Percentiles rank a stretch among this genome's conserved stretches.
Evolutionary conservation across 2,888 invertebrate species (phyloP).

Genomic region (Synergus gifuensis): DNA sequence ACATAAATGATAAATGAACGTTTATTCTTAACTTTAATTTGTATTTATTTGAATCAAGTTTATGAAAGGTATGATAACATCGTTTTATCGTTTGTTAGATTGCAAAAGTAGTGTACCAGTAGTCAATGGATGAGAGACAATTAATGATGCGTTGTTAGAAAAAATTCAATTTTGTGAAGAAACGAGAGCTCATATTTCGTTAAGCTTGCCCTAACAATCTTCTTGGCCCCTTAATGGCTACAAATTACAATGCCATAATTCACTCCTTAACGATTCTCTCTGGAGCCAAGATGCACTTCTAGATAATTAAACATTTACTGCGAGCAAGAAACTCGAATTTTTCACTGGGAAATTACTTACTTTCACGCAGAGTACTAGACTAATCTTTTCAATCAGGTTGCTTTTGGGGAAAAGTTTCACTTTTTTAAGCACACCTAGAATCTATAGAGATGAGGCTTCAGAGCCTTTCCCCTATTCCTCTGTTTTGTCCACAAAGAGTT

Average conservation of each 20-base stretch:
- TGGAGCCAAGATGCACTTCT: neutral
- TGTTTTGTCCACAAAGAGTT: no score
- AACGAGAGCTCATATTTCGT: neutral
- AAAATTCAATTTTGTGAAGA: neutral
- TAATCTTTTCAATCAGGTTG: neutral
- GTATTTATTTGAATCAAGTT: no score
- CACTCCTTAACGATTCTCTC: neutral
- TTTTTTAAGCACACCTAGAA: neutral
- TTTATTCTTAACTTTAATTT: no score
- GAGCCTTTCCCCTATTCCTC: no score
- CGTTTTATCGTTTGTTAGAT: no score
- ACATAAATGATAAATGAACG: neutral
- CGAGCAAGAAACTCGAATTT: no score
- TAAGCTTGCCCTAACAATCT: neutral
- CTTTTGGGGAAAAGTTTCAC: neutral
- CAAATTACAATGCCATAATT: conserved; percentile 3
- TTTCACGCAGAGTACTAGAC: neutral
- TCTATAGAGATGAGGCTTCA: neutral
- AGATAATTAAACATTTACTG: neutral
- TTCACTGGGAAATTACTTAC: no score
- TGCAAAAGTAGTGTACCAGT: no score
- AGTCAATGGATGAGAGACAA: no score
- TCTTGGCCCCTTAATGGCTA: neutral
- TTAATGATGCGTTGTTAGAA: neutral
- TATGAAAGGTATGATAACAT: no score